Evolutionary conservation across 2,888 invertebrate species (phyloP), one percentile per base, ranked within the genome.

Genomic region (Drosophila mettleri): DNA sequence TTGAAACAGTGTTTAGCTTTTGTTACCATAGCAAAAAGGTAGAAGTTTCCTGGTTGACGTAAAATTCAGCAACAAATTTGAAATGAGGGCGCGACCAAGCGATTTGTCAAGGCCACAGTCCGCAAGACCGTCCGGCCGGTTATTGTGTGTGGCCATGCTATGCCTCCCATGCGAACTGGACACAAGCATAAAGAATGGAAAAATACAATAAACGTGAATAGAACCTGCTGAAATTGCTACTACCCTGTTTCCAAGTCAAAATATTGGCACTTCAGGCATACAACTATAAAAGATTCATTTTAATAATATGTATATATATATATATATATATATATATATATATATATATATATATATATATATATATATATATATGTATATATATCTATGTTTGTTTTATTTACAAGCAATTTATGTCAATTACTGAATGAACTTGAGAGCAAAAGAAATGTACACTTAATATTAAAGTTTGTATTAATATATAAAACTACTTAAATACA

Each of bases 341-440:
- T 36, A 38, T 38, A 60, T 49, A n/a, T 34, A 20, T 18, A 18
- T 45, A 24, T 49, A 45, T 60, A 34, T 67, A 10, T 51, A 22
- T 36, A 38, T 38, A 60, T 49, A n/a, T n/a, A n/a, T n/a, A n/a
- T n/a, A n/a, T 34, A 20, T 18, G n/a, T 45, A 24, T 49, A 45
- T 60, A 34, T 67, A 10, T 51, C 16, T 36, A 38, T 38, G 51
- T 49, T 64, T 45, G 2, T 7, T 60, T 52, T 73, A 76, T 74
- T 71, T 74, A 74, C 76, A 74, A 65, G 66, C 74, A 62, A 73
- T 70, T 69, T 75, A 65, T 75, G 55, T 62, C 24, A 62, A 61
- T 59, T 49, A 52, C 36, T 66, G 31, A 43, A 66, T 69, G 29
- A 74, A 41, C 43, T 65, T 60, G 36, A 54, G 45, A 57, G 60